Evolutionary conservation across 2,113 vertebrate species (phyloP).

Genomic region (Mirounga angustirostris): DNA sequence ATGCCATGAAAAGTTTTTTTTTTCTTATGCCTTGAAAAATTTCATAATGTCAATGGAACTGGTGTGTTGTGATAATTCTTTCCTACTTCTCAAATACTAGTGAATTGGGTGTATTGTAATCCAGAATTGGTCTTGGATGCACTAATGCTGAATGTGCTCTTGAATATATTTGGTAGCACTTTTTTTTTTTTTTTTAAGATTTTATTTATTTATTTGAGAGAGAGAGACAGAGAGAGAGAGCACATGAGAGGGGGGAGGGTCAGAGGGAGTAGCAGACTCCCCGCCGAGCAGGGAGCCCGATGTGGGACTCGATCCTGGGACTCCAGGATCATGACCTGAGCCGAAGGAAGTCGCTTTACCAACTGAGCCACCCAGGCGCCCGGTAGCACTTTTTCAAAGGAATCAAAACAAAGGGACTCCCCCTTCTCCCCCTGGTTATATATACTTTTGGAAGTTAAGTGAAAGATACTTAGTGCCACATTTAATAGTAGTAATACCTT

Average conservation of each 20-base stretch:
- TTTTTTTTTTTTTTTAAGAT: not conserved
- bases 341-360: too few species aligned
- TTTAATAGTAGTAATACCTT: not conserved
- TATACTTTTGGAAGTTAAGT: conserved; percentile 24
- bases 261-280: too few species aligned
- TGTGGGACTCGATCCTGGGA: too few species aligned
- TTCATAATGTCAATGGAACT: not conserved
- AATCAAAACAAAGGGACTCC: not conserved
- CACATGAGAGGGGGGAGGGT: too few species aligned
- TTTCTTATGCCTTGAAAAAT: not conserved
- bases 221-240: too few species aligned
- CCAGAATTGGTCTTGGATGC: not conserved
- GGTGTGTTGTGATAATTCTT: not conserved
- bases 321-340: too few species aligned
- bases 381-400: not conserved
- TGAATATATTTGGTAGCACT: not conserved
- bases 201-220: too few species aligned
- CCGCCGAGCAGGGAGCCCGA: too few species aligned
- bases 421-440: rapidly evolving
- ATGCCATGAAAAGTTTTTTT: not conserved
- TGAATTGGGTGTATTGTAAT: not conserved
- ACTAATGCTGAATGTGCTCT: not conserved
- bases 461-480: not conserved
- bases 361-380: too few species aligned
- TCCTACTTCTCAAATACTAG: not conserved